Conservation (phyloP, 2,888 invertebrate species). For the Cybosia mesomella region DNA sequence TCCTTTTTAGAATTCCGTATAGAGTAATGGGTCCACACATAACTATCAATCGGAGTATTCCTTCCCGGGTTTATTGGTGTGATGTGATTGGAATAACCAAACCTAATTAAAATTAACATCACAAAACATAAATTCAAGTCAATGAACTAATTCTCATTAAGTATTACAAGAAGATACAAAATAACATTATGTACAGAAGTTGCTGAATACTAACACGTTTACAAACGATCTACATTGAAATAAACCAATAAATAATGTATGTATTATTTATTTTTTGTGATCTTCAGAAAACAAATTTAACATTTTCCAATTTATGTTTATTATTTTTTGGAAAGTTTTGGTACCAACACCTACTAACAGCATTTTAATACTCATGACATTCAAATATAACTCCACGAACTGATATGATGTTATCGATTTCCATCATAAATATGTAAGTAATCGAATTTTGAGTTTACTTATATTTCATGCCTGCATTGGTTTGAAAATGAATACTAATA, state of each 20-base stretch:
- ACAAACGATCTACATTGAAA: no score
- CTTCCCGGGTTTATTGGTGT: not conserved
- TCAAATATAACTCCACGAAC: constrained; percentile 31
- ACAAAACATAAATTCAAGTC: not conserved
- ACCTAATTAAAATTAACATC: not conserved
- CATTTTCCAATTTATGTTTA: no score
- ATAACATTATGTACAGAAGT: not conserved
- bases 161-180: not conserved
- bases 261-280: no score
- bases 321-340: no score
- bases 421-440: constrained; percentile 28
- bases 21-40: constrained; percentile 10
- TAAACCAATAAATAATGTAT: no score
- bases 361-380: constrained; percentile 22
- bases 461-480: constrained; percentile 32
- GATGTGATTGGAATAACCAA: not conserved
- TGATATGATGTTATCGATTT: constrained; percentile 39
- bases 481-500: constrained; percentile 31
- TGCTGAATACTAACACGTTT: not conserved
- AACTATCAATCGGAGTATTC: not conserved
- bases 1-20: constrained; percentile 45
- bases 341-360: not conserved
- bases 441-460: constrained; percentile 29
- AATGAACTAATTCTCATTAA: not conserved
- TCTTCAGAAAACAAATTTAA: no score